These are phyloP conservation scores for Heliconius charithonia DNA, from an alignment of 2,888 invertebrate species.

Conservation along the genomic window DNA sequence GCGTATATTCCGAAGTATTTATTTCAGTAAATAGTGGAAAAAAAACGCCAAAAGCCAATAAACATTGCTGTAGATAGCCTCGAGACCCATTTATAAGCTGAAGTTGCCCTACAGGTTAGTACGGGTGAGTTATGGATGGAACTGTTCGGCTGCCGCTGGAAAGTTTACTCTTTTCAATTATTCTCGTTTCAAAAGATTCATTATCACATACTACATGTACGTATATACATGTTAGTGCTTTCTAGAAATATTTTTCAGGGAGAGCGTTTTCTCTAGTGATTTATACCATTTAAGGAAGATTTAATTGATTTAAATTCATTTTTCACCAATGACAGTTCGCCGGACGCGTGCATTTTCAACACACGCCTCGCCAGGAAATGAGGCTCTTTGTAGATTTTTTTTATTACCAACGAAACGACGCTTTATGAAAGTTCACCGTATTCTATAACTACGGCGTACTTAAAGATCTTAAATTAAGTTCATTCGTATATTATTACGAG, in stretches of 20 bases:
- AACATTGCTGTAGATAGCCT: slow-evolving; percentile 18
- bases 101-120: slow-evolving; percentile 12
- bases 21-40: neutral
- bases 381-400: slow-evolving; percentile 39
- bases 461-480: slow-evolving; percentile 8
- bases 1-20: neutral
- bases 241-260: no score
- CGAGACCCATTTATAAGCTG: slow-evolving; percentile 25
- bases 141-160: slow-evolving; percentile 6
- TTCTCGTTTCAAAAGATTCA: neutral
- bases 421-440: neutral
- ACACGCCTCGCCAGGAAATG: slow-evolving; percentile 41
- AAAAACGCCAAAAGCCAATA: slow-evolving; percentile 16
- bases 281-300: neutral
- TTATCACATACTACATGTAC: neutral
- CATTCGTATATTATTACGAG: slow-evolving; percentile 9
- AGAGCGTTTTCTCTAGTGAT: no score
- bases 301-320: slow-evolving; percentile 42
- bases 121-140: slow-evolving; percentile 28
- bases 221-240: no score
- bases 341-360: slow-evolving; percentile 32
- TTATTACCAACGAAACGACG: slow-evolving; percentile 33
- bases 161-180: slow-evolving; percentile 10
- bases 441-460: slow-evolving; percentile 8
- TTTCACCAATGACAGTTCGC: slow-evolving; percentile 35